Evolutionary conservation across 2,797 vertebrate genomes (phyloP).

Genomic region (Prunella strophiata): DNA sequence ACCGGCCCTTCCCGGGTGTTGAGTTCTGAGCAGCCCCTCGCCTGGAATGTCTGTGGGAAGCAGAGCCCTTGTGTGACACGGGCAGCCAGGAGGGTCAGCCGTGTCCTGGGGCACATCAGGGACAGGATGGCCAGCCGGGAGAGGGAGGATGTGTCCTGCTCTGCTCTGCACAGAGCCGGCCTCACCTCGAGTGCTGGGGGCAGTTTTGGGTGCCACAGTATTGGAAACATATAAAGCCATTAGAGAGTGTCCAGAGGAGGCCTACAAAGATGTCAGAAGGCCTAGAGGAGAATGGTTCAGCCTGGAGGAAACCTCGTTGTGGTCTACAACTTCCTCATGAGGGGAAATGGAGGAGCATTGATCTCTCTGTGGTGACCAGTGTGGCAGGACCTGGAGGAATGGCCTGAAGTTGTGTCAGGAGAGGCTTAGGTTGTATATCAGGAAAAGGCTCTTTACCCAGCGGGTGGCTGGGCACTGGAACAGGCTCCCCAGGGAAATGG

Average conservation of each 20-base stretch:
- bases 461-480: neutral
- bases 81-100: neutral
- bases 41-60: neutral
- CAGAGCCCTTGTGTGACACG: neutral
- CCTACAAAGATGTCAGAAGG: neutral
- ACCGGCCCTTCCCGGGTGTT: accelerated
- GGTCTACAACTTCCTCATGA: neutral
- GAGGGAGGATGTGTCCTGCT: neutral
- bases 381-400: neutral
- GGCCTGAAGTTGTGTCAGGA: neutral
- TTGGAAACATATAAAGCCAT: neutral
- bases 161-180: neutral
- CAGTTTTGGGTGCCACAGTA: neutral
- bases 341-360: neutral
- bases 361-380: neutral
- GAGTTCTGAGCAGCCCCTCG: neutral
- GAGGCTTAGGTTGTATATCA: neutral
- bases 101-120: neutral
- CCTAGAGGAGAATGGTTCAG: neutral
- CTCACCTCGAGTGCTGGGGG: neutral
- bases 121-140: neutral
- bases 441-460: neutral
- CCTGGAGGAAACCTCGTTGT: neutral
- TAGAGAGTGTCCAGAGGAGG: neutral
- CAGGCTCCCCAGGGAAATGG: no score